Evolutionary conservation across 2,888 invertebrate genomes (phyloP), one percentile per base, ranked within the genome.

Genomic region (Synergus itoensis): DNA sequence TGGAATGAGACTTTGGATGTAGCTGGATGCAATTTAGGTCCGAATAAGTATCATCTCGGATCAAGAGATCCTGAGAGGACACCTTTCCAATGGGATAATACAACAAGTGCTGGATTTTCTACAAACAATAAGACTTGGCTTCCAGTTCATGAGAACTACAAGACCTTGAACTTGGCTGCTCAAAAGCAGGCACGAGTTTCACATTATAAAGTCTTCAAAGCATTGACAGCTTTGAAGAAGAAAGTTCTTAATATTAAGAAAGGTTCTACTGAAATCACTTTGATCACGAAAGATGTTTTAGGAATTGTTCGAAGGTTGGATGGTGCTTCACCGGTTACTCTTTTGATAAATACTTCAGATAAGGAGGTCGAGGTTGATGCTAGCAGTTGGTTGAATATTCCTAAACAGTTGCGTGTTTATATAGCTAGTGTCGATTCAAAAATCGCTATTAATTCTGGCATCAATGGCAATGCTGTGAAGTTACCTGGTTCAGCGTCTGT

Each of bases 41-140:
- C 94, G 0, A 85, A 93, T 1, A 93, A 94, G 83, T 96, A 95
- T 90, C 92, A 93, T 81, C 86, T 91, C 57, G 93, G 92, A 40
- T 94, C 95, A 0, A 93, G 96, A 5, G 96, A 96, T 90, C 95
- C 95, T 0, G 94, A 93, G 11, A 92, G 95, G 64, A 95, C 95
- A 0, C 95, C 96, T 0, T 95, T 93, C 90, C 95, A 95, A 82
- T 96, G 95, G 96, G 92, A 95, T 86, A 89, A 92, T 77, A 88
- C 93, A 67, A 91, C 80, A 53, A 94, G 93, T 79, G 94, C 95
- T 48, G 95, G 95, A 0, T 96, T 96, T 88, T 94, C 95, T 0
- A 93, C 91, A 0, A 92, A 88, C 4, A 90, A 89, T 0, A 88
- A 87, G 0, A 94, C 96, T 0, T 96, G 96, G 96, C 89, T 96